Evolutionary conservation across 2,113 vertebrate genomes (phyloP).

Genomic region (Aspidoscelis tigris): DNA sequence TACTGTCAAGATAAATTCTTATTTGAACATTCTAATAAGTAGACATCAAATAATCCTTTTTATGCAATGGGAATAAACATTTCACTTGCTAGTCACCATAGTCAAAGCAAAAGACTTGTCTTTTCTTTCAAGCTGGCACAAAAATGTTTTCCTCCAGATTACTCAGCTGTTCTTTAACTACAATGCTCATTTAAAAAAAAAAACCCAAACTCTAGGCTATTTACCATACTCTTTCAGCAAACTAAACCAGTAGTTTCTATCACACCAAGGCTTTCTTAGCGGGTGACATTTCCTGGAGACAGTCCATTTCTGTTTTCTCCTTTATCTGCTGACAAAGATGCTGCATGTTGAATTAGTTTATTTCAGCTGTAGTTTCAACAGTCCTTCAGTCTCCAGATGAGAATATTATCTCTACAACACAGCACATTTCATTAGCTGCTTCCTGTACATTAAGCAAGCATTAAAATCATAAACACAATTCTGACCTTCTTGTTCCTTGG

Average conservation of each 20-base stretch:
- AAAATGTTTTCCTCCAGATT: neutral
- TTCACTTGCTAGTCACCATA: neutral
- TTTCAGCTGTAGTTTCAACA: neutral
- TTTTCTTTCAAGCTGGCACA: no score
- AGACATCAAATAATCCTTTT: neutral
- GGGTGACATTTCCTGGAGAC: neutral
- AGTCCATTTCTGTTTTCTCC: neutral
- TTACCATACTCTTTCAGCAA: neutral
- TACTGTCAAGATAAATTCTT: no score
- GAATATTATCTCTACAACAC: neutral
- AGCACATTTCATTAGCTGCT: neutral
- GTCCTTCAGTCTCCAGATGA: neutral
- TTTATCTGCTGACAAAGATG: neutral
- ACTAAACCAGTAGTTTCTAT: neutral
- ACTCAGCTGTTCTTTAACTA: neutral
- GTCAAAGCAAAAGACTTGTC: neutral
- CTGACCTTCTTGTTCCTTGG: no score
- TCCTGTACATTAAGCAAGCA: neutral
- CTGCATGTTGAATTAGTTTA: neutral
- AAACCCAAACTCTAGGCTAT: neutral
- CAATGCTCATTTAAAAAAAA: neutral
- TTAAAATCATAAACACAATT: no score
- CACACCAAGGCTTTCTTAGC: neutral
- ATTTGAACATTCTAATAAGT: neutral
- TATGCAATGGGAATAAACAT: neutral